Evolutionary conservation across 2,797 vertebrate genomes (phyloP), one percentile per base, ranked within the genome.

Genomic region (Argyrosomus regius): DNA sequence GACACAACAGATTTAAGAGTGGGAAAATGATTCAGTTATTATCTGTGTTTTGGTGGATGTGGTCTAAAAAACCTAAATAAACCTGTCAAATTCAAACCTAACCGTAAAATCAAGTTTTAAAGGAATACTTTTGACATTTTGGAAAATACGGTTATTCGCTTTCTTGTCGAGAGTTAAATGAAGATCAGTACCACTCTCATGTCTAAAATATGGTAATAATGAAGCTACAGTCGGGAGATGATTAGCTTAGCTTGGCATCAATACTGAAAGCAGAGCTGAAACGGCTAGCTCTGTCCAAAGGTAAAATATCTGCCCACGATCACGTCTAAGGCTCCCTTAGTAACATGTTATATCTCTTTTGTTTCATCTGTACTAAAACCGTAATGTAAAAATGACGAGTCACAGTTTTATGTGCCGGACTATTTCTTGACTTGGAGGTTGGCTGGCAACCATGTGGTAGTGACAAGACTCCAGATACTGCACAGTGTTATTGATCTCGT

Each of bases 1-100:
- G 71, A 74, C 70, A 81, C 61, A 46, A 41, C n/a, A 58, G 56
- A 70, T 69, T 74, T 31, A 39, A 20, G 18, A 49, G 46, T 49
- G 14, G 26, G n/a, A 59, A 52, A 67, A 72, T 41, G 22, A 56
- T 63, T 52, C 58, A 72, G 24, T 59, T 50, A 35, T 41, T 41
- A 67, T 73, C n/a, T 67, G 13, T 56, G 24, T 61, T 54, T 61
- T 31, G 13, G 16, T n/a, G 9, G 3, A 12, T 39, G 49, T 43
- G n/a, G 59, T 35, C 35, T 35, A 8, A 35, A 35, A 35, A 35
- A 35, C 31, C 31, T 35, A 35, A 35, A 35, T 35, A 35, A 26
- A 35, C 28, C 28, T 31, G 28, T 5, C 6, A 43, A 10, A 67
- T 43, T 54, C 0, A 49, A 31, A 4, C 28, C 1, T 10, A 45